Evolutionary conservation across 2,888 invertebrate species (phyloP), one percentile per base, ranked within the genome.

Genomic region (Cotesia congregata): DNA sequence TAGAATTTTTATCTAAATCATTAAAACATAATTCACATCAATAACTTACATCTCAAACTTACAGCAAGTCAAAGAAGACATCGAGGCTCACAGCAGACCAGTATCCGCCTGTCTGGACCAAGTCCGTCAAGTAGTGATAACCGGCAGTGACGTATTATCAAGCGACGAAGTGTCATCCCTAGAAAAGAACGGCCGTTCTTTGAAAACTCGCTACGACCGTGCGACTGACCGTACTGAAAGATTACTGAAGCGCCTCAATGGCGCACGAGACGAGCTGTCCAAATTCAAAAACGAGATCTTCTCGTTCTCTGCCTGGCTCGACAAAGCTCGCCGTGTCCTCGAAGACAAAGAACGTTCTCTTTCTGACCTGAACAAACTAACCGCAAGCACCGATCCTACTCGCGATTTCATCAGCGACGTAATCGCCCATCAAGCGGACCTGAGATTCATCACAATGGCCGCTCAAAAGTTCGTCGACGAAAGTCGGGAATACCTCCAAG

Each of bases 381-480:
- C 93, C 65, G 92, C 92, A 7, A 94, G 94, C 86, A 92, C 93
- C 39, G 96, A 97, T 82, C 93, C 94, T n/a, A 95, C 95, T 5
- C 92, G 96, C 59, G 97, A 96, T 85, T 96, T 97, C 88, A 95
- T 97, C 41, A 95, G 95, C 80, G 97, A 97, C 90, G 97, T 98
- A 1, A 97, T 98, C 85, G 95, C 97, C 0, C 98, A 98, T 87
- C 98, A 98, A 89, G 98, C 97, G 0, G 98, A 98, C 90, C 91
- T 98, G 41, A 91, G 98, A 77, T 98, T 98, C 90, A 97, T 98
- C 83, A 97, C 97, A 2, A 97, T 98, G 96, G 95, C 97, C 0
- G 97, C 97, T 1, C 97, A 98, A 91, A 98, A 97, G 90, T 98
- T 98, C 88, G 94, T 97, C 38, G 98, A 98, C 85, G 98, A 98